These are phyloP conservation scores for Phengaris alcon DNA, from an alignment of 2,888 invertebrate genomes.

Conservation along the genomic window DNA sequence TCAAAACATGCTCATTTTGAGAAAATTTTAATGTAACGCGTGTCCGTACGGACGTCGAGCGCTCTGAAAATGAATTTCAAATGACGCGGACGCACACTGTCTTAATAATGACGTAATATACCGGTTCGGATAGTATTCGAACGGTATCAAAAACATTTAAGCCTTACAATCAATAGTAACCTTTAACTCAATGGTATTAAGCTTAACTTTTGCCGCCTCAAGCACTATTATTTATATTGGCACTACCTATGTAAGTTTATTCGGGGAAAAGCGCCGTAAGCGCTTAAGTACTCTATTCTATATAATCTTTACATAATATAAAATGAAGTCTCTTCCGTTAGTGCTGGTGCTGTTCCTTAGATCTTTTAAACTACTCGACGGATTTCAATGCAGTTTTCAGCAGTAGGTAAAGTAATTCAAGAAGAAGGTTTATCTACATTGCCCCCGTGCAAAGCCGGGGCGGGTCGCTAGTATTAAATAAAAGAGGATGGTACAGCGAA, in stretches of 20 bases:
- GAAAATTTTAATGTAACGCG: constrained; percentile 29
- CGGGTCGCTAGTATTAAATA: too few relatives aligned
- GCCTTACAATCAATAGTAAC: background rate
- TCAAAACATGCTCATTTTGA: constrained; percentile 30
- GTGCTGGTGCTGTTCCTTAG: too few relatives aligned
- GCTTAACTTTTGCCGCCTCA: background rate
- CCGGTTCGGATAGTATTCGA: constrained; percentile 41
- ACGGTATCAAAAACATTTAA: constrained; percentile 30
- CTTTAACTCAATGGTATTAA: background rate
- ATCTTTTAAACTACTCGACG: too few relatives aligned
- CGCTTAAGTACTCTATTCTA: background rate
- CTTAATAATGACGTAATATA: constrained; percentile 46
- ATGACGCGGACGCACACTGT: constrained; percentile 42
- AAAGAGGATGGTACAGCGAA: too few relatives aligned
- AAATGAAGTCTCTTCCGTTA: too few relatives aligned
- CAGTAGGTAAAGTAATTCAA: too few relatives aligned
- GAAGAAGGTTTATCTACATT: too few relatives aligned
- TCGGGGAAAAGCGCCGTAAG: background rate
- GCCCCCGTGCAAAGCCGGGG: too few relatives aligned
- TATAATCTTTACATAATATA: background rate
- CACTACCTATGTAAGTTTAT: background rate
- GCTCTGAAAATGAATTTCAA: constrained; percentile 43
- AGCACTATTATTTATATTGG: background rate
- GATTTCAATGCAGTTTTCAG: too few relatives aligned
- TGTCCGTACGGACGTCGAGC: constrained; percentile 31